These are phyloP conservation scores for Rhagologus leucostigma DNA, from an alignment of 2,113 vertebrate species.

Conservation along the genomic window DNA sequence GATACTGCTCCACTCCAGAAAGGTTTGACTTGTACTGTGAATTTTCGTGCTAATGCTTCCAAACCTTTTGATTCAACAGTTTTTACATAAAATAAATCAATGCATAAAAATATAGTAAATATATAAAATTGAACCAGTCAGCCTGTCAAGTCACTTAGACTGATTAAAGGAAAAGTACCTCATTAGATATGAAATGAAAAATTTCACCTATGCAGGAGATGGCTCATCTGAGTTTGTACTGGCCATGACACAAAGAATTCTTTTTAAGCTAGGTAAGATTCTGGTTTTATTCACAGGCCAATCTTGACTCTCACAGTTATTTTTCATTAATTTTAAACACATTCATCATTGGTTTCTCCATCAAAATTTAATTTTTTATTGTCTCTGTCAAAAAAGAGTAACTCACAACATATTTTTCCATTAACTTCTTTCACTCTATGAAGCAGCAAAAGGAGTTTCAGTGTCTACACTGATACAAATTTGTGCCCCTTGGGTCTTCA, in stretches of 20 bases:
- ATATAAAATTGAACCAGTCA: background rate
- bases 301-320: background rate
- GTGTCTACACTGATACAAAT: background rate
- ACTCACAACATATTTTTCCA: background rate
- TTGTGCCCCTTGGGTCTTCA: background rate
- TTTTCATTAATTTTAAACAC: background rate
- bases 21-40: background rate
- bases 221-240: rapidly evolving
- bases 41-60: background rate
- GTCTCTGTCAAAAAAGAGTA: background rate
- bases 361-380: background rate
- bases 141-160: background rate
- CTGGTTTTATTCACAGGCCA: background rate
- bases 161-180: background rate
- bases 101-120: background rate
- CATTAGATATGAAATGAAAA: background rate
- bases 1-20: background rate
- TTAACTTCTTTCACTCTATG: background rate
- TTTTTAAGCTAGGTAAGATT: background rate
- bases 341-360: background rate
- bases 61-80: background rate
- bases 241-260: background rate
- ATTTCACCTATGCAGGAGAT: background rate
- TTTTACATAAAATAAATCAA: background rate
- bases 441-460: background rate